Base-by-base conservation (phyloP, 2,113 vertebrate species). In the Hemiprocne comata region DNA sequence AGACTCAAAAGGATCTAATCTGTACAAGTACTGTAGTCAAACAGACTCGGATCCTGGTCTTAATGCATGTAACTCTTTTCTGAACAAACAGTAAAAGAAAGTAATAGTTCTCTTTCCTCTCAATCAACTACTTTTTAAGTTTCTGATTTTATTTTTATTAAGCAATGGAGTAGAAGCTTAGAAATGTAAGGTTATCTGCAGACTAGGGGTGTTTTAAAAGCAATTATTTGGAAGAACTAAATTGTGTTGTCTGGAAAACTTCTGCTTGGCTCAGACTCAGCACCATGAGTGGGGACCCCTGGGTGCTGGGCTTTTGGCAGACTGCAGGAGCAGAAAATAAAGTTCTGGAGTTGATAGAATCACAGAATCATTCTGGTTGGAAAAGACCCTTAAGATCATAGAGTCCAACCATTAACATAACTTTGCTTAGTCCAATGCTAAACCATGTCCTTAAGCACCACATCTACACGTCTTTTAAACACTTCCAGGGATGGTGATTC, bases 231-330 rank as follows among this genome's bases (percentile, higher is more conserved):
- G 26, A 74, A 82, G 31, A 74, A 25, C 19, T 54, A 26, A 31
- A 17, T 66, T 57, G 23, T 6, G 36, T 80, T 95, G 86, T 85
- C 34, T 83, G 17, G 8, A 65, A 61, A 55, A 5, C 33, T 55
- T 60, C 17, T 61, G 3, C 18, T 8, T 57, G 24, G 18, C 5
- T 79, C 50, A 69, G 44, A 11, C 29, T 50, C 14, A 60, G 31
- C 31, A 12, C 38, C 0, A 0, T 64, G 20, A 76, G 25, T 3
- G 0, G 7, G 9, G 21, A 50, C 76, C 14, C 11, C 23, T 34
- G 40, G 4, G 7, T 83, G 17, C 58, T 85, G 20, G 34, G 14
- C 4, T 1, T 83, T 87, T 61, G 6, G 3, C 77, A 70, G 70
- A 15, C 38, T 65, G 0, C 9, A 31, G 24, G n/a, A 83, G 24